Conservation (phyloP, 2,888 invertebrate species). For the Dioctria rufipes region DNA sequence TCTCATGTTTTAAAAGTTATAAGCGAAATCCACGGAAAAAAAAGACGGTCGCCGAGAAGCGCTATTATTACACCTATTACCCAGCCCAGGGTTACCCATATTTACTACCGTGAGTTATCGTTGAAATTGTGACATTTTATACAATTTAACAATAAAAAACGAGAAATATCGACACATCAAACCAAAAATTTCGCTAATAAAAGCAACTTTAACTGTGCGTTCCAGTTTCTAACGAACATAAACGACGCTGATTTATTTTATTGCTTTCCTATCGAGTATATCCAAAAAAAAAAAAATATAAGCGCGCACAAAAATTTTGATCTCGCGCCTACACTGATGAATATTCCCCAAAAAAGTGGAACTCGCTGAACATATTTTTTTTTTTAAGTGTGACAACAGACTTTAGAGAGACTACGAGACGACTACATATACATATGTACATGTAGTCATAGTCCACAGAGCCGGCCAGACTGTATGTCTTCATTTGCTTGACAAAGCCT, state of each 20-base stretch:
- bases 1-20: conserved; percentile 1
- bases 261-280: conserved; percentile 22
- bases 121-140: conserved; percentile 30
- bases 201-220: conserved; percentile 41
- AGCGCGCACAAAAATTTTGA: too few species aligned
- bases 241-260: conserved; percentile 49
- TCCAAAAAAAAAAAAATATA: conserved; percentile 1
- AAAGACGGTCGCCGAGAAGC: conserved; percentile 18
- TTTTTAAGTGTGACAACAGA: not conserved
- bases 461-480: conserved; percentile 42
- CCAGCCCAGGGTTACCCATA: conserved; percentile 37
- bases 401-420: too few species aligned
- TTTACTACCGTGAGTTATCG: conserved; percentile 31
- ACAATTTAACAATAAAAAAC: conserved; percentile 7
- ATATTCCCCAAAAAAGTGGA: conserved; percentile 22
- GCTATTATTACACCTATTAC: conserved; percentile 1
- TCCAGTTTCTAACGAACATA: conserved; percentile 51
- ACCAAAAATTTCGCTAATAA: conserved; percentile 37
- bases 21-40: conserved; percentile 34
- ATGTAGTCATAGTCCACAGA: too few species aligned
- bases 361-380: not conserved
- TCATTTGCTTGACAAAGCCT: conserved; percentile 39
- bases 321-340: conserved; percentile 30
- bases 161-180: conserved; percentile 33
- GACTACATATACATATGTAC: too few species aligned